Conservation (phyloP, 1,140 invertebrate species). For the Hermetia illucens region DNA sequence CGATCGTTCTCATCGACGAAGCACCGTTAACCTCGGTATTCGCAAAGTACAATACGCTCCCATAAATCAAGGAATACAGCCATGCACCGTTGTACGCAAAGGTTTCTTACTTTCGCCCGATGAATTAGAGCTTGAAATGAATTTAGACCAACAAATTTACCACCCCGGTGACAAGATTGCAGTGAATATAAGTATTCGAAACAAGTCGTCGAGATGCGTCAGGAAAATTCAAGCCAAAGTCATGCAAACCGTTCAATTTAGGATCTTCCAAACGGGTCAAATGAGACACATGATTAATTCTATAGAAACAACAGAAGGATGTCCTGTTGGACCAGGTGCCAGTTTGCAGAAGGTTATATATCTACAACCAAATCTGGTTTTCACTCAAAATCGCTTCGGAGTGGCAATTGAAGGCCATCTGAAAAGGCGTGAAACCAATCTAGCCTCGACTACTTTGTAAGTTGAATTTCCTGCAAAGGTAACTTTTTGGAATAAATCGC, state of each 20-base stretch:
- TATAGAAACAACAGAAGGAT: slow-evolving; percentile 78
- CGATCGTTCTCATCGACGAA: slow-evolving; percentile 65
- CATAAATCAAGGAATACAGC: slow-evolving; percentile 78
- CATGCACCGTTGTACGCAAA: slow-evolving; percentile 89
- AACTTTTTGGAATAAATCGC: too few species aligned
- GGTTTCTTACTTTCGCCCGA: slow-evolving; percentile 94
- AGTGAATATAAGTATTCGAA: slow-evolving; percentile 89
- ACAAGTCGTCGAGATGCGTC: slow-evolving; percentile 77
- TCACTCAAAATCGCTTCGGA: slow-evolving; percentile 79
- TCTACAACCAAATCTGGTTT: slow-evolving; percentile 61
- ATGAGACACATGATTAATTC: slow-evolving; percentile 89
- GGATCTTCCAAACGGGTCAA: slow-evolving; percentile 97
- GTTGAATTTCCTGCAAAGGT: slow-evolving; percentile 18
- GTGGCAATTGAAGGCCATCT: slow-evolving; percentile 90
- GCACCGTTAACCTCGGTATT: slow-evolving; percentile 54
- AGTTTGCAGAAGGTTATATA: slow-evolving; percentile 84
- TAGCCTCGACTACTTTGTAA: slow-evolving; percentile 93
- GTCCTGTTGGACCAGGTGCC: slow-evolving; percentile 88
- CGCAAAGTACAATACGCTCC: slow-evolving; percentile 88
- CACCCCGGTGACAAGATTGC: slow-evolving; percentile 89
- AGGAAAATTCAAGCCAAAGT: slow-evolving; percentile 91
- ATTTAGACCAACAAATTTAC: slow-evolving; percentile 95
- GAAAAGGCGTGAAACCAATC: slow-evolving; percentile 67
- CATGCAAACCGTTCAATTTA: slow-evolving; percentile 93
- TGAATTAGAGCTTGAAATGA: slow-evolving; percentile 88